Conservation (phyloP, 2,113 vertebrate species). For the Sardina pilchardus region DNA sequence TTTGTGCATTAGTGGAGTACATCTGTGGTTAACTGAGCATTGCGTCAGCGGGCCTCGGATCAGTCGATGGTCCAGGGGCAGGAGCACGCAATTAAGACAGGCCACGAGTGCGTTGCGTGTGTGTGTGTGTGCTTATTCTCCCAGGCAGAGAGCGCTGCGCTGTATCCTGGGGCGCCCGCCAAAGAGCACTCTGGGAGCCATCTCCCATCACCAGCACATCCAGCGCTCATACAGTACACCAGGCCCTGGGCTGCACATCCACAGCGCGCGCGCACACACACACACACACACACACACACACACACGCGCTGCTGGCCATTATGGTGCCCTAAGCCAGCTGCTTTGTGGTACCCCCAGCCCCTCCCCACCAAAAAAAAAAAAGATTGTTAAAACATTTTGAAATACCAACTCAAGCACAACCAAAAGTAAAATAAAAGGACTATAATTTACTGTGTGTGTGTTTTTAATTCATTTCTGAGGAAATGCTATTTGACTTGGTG, state of each 20-base stretch:
- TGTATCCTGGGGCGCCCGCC: background rate
- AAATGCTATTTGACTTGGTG: too few relatives aligned
- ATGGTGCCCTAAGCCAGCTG: too few relatives aligned
- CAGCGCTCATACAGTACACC: background rate
- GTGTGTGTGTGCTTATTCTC: constrained; percentile 1
- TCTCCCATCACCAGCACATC: background rate
- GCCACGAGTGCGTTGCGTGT: too few relatives aligned
- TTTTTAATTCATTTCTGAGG: too few relatives aligned
- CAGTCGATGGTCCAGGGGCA: constrained; percentile 38
- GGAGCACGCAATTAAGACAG: constrained; percentile 28
- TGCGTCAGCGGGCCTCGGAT: constrained; percentile 41
- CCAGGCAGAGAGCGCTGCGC: background rate
- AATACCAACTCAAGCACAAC: too few relatives aligned
- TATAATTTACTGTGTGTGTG: too few relatives aligned
- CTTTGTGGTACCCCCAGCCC: too few relatives aligned
- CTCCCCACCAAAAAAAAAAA: too few relatives aligned
- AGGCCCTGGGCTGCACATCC: background rate
- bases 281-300: too few relatives aligned
- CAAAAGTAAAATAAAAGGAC: too few relatives aligned
- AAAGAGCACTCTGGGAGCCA: background rate
- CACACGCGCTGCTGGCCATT: too few relatives aligned
- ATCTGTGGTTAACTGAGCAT: constrained; percentile 45
- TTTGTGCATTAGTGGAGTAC: constrained; percentile 53
- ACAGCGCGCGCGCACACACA: background rate
- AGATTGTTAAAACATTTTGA: too few relatives aligned